Conservation (phyloP, 2,888 invertebrate species). For the Chaetoderma sp. region DNA sequence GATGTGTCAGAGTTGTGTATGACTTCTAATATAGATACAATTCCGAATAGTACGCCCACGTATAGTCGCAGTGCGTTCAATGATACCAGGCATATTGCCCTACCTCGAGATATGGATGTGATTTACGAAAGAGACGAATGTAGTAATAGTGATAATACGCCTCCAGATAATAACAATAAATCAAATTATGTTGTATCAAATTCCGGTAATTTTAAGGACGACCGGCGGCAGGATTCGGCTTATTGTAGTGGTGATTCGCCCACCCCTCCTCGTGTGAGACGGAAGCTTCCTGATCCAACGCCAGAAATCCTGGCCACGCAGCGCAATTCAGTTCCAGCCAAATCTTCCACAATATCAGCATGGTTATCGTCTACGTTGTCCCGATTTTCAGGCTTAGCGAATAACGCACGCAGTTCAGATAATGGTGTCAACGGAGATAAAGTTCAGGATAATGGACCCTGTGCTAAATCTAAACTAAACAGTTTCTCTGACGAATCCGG, state of each 20-base stretch:
- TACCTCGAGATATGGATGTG: too few species aligned
- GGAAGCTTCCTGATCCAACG: conserved; percentile 58
- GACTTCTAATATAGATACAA: conserved; percentile 1
- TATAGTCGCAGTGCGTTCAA: too few species aligned
- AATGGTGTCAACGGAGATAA: neutral
- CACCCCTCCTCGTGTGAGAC: conserved; percentile 45
- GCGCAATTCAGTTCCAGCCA: conserved; percentile 15
- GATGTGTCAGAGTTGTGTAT: conserved; percentile 2
- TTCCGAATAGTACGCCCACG: neutral
- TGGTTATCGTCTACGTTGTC: neutral
- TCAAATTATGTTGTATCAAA: neutral
- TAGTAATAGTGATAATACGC: too few species aligned
- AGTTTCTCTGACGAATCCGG: neutral
- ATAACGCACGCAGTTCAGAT: neutral
- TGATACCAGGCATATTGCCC: too few species aligned
- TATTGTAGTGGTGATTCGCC: too few species aligned
- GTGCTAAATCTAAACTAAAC: neutral
- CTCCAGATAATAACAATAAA: neutral
- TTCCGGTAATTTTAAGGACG: conserved; percentile 28
- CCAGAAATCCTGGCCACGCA: conserved; percentile 45
- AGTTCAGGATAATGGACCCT: neutral
- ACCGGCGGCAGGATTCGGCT: conserved; percentile 36
- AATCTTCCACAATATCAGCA: neutral
- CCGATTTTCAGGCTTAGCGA: neutral
- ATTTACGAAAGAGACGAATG: too few species aligned